These are phyloP conservation scores for Dorcus parallelipipedus DNA, from an alignment of 2,888 invertebrate genomes.

Conservation along the genomic window DNA sequence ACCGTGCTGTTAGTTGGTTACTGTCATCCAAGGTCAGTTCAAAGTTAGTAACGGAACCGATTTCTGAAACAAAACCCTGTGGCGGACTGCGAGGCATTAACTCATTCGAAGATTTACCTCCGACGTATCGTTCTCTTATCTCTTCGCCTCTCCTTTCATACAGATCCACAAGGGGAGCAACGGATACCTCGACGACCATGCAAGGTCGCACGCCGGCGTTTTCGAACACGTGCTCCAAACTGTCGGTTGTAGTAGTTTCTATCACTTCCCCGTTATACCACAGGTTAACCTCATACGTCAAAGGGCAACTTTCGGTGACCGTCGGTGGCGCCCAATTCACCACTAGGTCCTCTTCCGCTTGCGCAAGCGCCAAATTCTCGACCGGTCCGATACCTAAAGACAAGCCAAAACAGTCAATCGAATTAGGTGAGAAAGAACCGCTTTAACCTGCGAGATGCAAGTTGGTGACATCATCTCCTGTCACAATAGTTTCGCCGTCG, in stretches of 20 bases:
- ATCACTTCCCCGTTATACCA: too few relatives aligned
- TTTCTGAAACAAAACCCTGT: not conserved
- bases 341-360: not conserved
- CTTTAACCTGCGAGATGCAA: too few relatives aligned
- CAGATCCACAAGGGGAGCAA: not conserved
- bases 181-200: not conserved
- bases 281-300: not conserved
- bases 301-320: not conserved
- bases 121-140: too few relatives aligned
- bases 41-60: not conserved
- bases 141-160: too few relatives aligned
- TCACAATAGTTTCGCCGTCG: not conserved
- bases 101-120: too few relatives aligned
- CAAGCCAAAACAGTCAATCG: too few relatives aligned
- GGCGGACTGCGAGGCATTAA: too few relatives aligned
- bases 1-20: not conserved
- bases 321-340: not conserved
- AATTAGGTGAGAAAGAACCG: too few relatives aligned
- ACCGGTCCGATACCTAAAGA: not conserved
- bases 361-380: not conserved
- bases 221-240: too few relatives aligned
- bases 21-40: not conserved
- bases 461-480: not conserved
- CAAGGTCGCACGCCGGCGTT: not conserved
- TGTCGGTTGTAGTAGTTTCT: too few relatives aligned